A percentile compares a stretch with the other conserved stretches of the same genome.
These are phyloP conservation scores for Microcebus jonahi DNA, from an alignment of 2,113 vertebrate genomes.

Conservation along the genomic window DNA sequence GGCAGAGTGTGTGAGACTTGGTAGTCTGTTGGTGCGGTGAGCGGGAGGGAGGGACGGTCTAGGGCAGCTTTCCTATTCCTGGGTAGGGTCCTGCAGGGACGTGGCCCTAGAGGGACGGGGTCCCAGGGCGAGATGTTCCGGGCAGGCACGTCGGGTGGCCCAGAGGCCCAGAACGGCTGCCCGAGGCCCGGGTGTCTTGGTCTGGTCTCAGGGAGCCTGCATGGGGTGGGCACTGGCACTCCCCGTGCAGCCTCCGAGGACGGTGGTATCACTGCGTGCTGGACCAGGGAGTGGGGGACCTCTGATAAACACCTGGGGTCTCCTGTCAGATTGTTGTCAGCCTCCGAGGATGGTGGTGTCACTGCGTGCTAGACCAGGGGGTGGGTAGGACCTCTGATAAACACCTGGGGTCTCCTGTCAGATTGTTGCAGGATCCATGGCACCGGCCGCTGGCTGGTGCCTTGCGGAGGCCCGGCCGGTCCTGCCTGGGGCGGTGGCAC, in stretches of 20 bases:
- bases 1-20: not conserved
- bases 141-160: not conserved
- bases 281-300: too few relatives aligned
- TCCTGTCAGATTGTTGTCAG: not conserved
- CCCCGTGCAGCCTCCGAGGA: not conserved
- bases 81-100: not conserved
- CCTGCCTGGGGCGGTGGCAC: rapidly evolving
- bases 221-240: not conserved
- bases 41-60: not conserved
- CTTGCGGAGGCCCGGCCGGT: not conserved
- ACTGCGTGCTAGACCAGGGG: not conserved
- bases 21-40: not conserved
- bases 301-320: too few relatives aligned
- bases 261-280: too few relatives aligned
- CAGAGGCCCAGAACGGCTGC: not conserved
- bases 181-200: not conserved
- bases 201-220: not conserved
- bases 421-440: not conserved
- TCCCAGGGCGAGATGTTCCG: not conserved
- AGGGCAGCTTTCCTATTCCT: not conserved
- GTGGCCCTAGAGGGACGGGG: not conserved
- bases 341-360: too few relatives aligned
- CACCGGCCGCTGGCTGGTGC: rapidly evolving
- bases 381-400: too few relatives aligned
- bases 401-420: too few relatives aligned